Evolutionary conservation across 2,888 invertebrate species (phyloP).

Genomic region (Pimpla rufipes): DNA sequence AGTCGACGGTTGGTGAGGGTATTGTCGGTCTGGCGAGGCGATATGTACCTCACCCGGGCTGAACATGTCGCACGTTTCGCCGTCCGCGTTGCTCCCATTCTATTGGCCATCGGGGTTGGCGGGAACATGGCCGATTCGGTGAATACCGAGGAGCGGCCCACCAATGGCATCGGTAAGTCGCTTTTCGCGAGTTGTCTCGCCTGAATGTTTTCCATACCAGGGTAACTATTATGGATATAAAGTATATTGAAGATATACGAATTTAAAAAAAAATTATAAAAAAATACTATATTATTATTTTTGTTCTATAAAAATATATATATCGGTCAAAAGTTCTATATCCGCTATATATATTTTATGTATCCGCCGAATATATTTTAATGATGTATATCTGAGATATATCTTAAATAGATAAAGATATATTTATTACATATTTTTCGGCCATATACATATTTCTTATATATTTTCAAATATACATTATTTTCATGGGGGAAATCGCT

Average conservation of each 20-base stretch:
- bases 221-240: too few relatives aligned
- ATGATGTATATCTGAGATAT: too few relatives aligned
- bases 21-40: constrained; percentile 6
- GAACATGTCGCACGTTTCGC: constrained; percentile 22
- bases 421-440: too few relatives aligned
- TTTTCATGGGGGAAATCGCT: not conserved
- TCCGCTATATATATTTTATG: too few relatives aligned
- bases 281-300: not conserved
- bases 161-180: constrained; percentile 51
- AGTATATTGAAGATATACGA: too few relatives aligned
- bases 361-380: too few relatives aligned
- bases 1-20: not conserved
- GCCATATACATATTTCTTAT: too few relatives aligned
- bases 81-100: constrained; percentile 21
- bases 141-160: constrained; percentile 33
- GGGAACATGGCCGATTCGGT: constrained; percentile 35
- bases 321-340: too few relatives aligned
- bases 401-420: too few relatives aligned
- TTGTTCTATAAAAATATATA: not conserved
- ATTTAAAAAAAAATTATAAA: too few relatives aligned
- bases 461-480: too few relatives aligned
- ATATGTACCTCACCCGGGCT: constrained; percentile 49
- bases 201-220: not conserved
- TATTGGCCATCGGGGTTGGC: constrained; percentile 44
- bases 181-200: constrained; percentile 2